Base-by-base conservation (phyloP, 2,797 vertebrate genomes). In the Notamacropus eugenii region DNA sequence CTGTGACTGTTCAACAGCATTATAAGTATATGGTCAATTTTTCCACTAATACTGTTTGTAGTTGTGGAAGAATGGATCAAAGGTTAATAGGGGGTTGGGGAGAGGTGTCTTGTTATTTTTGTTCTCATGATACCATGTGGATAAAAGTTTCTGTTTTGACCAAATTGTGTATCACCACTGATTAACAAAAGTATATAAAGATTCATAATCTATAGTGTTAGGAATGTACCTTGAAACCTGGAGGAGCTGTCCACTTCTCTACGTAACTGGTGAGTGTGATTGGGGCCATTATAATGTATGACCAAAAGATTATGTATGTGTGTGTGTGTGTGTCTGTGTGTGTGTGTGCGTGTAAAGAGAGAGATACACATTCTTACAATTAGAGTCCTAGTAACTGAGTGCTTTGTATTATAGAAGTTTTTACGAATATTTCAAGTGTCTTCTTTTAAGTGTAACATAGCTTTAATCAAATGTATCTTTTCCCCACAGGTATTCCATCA, bases 401-500 rank as follows among this genome's bases (percentile, higher is more conserved):
- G 9, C 22, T 94, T 96, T 82, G 56, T 90, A 93, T 55, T 82
- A 50, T 24, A 12, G 4, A 46, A 46, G 55, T 57, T 58, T 96
- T 94, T 52, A 56, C 40, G 90, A 90, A 52, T 87, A 13, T 92
- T 94, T 94, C 31, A 19, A 74, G 28, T 55, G 8, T 28, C 0
- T 0, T 16, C 50, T 90, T 95, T 97, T 94, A 91, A 55, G 0
- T 40, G 93, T 90, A 92, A 95, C 57, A 93, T 55, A 46, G 91
- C 90, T 56, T 55, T 8, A 95, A 55, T 13, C 28, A 54, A 55
- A 67, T 46, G 11, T 31, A 31, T 92, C 24, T 91, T 93, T 95
- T 34, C 24, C 58, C 57, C 4, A 62, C 94, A 92, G 74, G 95
- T 96, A 94, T 92, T 95, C 22, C 54, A 94, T 46, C 92, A 67